These are phyloP conservation scores for Ameiurus melas DNA, from an alignment of 2,113 vertebrate species.

Conservation along the genomic window DNA sequence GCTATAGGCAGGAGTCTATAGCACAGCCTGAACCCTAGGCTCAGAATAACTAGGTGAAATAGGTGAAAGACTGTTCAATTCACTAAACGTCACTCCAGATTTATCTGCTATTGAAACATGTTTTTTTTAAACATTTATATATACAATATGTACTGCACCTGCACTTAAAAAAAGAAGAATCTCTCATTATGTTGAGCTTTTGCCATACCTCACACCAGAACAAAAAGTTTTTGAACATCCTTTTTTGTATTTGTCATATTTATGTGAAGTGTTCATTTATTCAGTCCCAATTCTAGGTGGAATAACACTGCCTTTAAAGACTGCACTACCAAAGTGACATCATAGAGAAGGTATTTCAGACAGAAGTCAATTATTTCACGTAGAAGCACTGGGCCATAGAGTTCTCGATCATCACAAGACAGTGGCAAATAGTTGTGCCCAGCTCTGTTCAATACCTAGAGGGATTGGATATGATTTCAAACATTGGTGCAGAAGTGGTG, in stretches of 20 bases:
- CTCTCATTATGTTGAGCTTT: too few relatives aligned
- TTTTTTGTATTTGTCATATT: too few relatives aligned
- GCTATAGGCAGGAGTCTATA: conserved; percentile 31
- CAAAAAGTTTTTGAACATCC: too few relatives aligned
- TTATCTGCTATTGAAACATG: too few relatives aligned
- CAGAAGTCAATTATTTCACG: background rate
- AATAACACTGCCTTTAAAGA: conserved; percentile 5
- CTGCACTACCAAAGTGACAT: background rate
- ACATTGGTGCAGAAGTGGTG: background rate
- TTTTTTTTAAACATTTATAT: too few relatives aligned
- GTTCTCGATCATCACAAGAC: background rate
- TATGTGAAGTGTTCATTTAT: too few relatives aligned
- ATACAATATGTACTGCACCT: too few relatives aligned
- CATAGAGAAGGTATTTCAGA: background rate
- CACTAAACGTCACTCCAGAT: too few relatives aligned
- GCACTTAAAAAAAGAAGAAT: too few relatives aligned
- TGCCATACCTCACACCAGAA: too few relatives aligned
- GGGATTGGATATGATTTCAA: background rate
- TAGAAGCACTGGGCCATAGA: background rate
- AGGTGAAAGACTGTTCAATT: too few relatives aligned
- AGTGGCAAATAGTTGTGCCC: background rate
- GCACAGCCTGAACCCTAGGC: background rate
- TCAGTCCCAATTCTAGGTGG: background rate
- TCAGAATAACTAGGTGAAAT: background rate
- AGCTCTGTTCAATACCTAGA: background rate